Conservation (phyloP, 1,140 invertebrate genomes). For the Mactra quadrangularis region DNA sequence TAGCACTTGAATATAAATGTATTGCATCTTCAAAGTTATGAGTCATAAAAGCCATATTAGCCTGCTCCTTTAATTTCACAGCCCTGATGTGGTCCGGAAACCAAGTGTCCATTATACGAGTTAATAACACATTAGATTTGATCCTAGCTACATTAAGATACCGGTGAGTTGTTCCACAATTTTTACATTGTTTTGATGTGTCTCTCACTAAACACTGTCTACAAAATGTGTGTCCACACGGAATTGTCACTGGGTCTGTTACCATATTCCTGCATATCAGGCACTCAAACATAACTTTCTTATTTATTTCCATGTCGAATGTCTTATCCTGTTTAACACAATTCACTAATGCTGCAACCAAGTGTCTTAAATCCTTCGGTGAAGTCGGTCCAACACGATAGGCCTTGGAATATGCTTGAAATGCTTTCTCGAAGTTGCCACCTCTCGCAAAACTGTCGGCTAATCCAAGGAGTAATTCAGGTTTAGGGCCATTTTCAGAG, state of each 20-base stretch:
- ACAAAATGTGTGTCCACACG: constrained; percentile 89
- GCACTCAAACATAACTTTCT: constrained; percentile 86
- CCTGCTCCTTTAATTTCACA: constrained; percentile 87
- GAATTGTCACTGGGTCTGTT: constrained; percentile 88
- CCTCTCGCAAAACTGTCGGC: constrained; percentile 75
- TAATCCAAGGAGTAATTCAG: constrained; percentile 75
- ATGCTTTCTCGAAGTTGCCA: constrained; percentile 74
- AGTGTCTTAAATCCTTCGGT: constrained; percentile 76
- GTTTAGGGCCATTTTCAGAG: constrained; percentile 75
- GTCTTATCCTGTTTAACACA: constrained; percentile 69
- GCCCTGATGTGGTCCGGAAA: constrained; percentile 88
- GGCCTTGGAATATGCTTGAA: constrained; percentile 75
- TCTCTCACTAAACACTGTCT: constrained; percentile 86
- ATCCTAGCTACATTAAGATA: constrained; percentile 70
- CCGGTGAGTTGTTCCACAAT: constrained; percentile 76
- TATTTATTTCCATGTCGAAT: constrained; percentile 61
- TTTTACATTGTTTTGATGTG: constrained; percentile 76
- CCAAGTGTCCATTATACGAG: constrained; percentile 88
- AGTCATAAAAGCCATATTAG: constrained; percentile 87
- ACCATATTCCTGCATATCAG: constrained; percentile 88
- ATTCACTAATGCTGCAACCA: constrained; percentile 75
- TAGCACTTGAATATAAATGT: constrained; percentile 87
- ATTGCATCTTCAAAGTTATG: constrained; percentile 87
- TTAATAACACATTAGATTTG: constrained; percentile 88
- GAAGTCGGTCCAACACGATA: constrained; percentile 69